Base-by-base conservation (phyloP, 2,113 vertebrate species). In the Lasiurus borealis region DNA sequence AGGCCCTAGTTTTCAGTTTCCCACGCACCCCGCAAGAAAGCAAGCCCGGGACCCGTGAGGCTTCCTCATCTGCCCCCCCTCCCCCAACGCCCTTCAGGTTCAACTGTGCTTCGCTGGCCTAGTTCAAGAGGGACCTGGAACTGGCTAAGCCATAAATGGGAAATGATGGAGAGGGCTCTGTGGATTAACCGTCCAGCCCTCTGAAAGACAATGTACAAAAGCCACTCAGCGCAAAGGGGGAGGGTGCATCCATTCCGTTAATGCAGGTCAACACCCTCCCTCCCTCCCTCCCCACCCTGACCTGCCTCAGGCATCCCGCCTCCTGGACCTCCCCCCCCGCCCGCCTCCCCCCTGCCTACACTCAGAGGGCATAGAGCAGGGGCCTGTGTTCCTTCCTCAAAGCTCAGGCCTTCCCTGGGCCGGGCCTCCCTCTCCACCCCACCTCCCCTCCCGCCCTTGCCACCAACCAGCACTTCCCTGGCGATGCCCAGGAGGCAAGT, bases 201-300 rank as follows among this genome's bases (percentile, higher is more conserved):
- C 54, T 34, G 77, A 34, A 48, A 31, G 19, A 6, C 4, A 6
- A 62, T 21, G 31, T 34, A 1, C 23, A 1, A 8, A 44, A 85
- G 40, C 34, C 80, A 11, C 23, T 8, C 2, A 0, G 23, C 18
- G 69, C 71, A 31, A 16, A 31, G 31, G 18, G 36, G 23, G 36
- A 59, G 44, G 48, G 48, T 9, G 36, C 25, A 6, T 0, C 9
- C 11, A 2, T 69, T 12, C 34, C 1, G 14, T 1, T 1, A 46
- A 29, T 44, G 3, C 21, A 48, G 46, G 52, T 48, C 25, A 15
- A 80, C 8, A 3, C 2, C 18, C 16, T 94, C 68, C 6, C 6
- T 1, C 1, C 5, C 40, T 40, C 40, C 40, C 40, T 40, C n/a
- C n/a, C n/a, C n/a, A 15, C 40, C 52, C 4, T 3, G 2, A 16